Evolutionary conservation across 2,888 invertebrate species (phyloP).

Genomic region (Stenodera caucasica): DNA sequence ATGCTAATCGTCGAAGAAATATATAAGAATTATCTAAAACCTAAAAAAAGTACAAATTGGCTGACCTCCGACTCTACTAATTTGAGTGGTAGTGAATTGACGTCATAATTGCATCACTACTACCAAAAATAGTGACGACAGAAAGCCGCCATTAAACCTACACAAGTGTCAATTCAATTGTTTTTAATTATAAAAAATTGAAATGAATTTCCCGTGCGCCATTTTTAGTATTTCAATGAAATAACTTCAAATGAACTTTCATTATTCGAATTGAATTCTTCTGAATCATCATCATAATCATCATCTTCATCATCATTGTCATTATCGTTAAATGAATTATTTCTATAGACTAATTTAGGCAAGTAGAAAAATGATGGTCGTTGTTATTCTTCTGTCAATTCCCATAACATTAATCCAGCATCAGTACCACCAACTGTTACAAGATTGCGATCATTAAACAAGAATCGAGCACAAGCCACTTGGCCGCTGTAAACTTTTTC

Average conservation of each 20-base stretch:
- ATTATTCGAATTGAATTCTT: constrained; percentile 47
- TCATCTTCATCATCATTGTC: constrained; percentile 5
- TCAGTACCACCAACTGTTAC: constrained; percentile 86
- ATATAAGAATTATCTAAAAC: constrained; percentile 10
- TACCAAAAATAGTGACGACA: background rate
- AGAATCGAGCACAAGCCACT: constrained; percentile 77
- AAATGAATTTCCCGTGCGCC: too few relatives aligned
- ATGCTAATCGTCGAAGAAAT: constrained; percentile 3
- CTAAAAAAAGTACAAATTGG: background rate
- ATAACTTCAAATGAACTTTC: constrained; percentile 51
- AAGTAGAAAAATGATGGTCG: constrained; percentile 40
- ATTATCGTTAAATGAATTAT: constrained; percentile 22
- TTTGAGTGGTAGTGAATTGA: background rate
- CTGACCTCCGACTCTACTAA: background rate
- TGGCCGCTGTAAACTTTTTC: constrained; percentile 85
- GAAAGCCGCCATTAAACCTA: background rate
- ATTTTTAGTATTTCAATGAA: constrained; percentile 42
- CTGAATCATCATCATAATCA: constrained; percentile 39
- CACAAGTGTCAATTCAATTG: background rate
- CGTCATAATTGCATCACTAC: background rate
- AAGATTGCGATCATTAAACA: constrained; percentile 83
- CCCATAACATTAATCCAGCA: constrained; percentile 90
- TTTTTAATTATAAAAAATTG: background rate
- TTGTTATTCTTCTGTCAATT: constrained; percentile 77
- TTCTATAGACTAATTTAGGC: constrained; percentile 32